Conservation (phyloP, 2,797 vertebrate genomes). For the Enteromius trimaculatus region DNA sequence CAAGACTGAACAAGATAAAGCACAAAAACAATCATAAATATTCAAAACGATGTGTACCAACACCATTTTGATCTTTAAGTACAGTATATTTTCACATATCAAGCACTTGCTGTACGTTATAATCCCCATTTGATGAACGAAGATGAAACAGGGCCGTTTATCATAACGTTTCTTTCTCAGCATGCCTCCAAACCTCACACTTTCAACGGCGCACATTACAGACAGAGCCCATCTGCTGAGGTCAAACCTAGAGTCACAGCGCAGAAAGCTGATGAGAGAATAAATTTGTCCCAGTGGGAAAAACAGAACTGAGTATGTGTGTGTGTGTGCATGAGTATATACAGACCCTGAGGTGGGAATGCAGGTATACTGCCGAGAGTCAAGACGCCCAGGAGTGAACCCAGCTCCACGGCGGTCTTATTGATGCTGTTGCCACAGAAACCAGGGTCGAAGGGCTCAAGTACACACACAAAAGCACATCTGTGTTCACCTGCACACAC, state of each 20-base stretch:
- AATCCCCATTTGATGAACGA: conserved; percentile 1
- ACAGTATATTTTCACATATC: neutral
- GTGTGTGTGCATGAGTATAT: neutral
- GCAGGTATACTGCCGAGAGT: conserved; percentile 39
- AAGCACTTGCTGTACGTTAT: neutral
- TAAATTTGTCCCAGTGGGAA: conserved; percentile 45
- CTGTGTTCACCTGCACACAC: conserved; percentile 34
- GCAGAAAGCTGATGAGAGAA: conserved; percentile 47
- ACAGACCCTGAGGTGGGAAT: conserved; percentile 32
- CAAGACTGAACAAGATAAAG: neutral
- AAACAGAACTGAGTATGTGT: conserved; percentile 2
- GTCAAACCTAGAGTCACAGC: conserved; percentile 37
- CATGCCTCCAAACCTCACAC: conserved; percentile 35
- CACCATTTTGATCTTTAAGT: conserved; percentile 1
- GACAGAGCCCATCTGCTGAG: conserved; percentile 47
- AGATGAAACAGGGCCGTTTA: conserved; percentile 25
- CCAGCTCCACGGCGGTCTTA: conserved; percentile 40
- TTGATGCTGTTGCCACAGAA: conserved; percentile 58
- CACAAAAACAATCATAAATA: neutral
- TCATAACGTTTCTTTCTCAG: conserved; percentile 11
- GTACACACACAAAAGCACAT: conserved; percentile 40
- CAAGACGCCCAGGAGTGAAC: conserved; percentile 35
- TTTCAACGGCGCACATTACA: neutral
- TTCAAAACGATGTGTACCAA: neutral
- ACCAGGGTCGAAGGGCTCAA: conserved; percentile 54